Evolutionary conservation across 2,113 vertebrate species (phyloP).

Genomic region (Gadus chalcogrammus): DNA sequence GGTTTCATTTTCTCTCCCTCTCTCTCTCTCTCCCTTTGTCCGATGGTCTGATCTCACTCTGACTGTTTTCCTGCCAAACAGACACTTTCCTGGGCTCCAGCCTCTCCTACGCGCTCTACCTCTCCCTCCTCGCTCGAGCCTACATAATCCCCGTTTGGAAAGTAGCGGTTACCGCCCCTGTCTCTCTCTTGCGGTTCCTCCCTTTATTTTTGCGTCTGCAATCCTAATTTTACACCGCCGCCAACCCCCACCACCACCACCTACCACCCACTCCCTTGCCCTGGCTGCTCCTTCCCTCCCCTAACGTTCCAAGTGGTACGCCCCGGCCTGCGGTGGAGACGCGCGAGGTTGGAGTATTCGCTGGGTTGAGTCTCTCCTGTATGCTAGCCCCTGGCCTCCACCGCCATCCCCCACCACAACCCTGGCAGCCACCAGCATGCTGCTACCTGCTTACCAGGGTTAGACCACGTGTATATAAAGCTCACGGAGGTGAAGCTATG

Average conservation of each 20-base stretch:
- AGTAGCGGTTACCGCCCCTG: slow-evolving; percentile 9
- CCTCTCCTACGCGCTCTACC: slow-evolving; percentile 47
- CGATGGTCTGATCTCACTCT: slow-evolving; percentile 21
- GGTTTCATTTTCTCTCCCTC: not conserved
- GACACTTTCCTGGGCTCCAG: slow-evolving; percentile 32
- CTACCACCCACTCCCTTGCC: slow-evolving; percentile 40
- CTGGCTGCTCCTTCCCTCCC: slow-evolving; percentile 11
- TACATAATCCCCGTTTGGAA: slow-evolving; percentile 58
- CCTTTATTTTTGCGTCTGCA: slow-evolving; percentile 34
- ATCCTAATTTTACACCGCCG: slow-evolving; percentile 35
- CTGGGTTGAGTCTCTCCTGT: slow-evolving; percentile 11
- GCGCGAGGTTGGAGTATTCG: slow-evolving; percentile 4
- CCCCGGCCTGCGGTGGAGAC: slow-evolving; percentile 16
- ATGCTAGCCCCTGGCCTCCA: too few relatives aligned
- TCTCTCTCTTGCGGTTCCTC: slow-evolving; percentile 4
- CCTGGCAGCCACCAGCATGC: slow-evolving; percentile 17
- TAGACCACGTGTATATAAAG: too few relatives aligned
- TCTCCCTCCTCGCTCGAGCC: slow-evolving; percentile 50
- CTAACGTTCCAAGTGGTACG: slow-evolving; percentile 11
- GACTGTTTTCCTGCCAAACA: slow-evolving; percentile 39
- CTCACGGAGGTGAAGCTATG: too few relatives aligned
- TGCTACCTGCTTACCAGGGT: slow-evolving; percentile 26
- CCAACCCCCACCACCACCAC: slow-evolving; percentile 35
- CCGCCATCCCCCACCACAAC: too few relatives aligned
- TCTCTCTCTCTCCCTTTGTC: slow-evolving; percentile 4